phyloP scores from a whole-genome alignment of 2,797 vertebrate genomes.

The Hyperoplus lanceolatus region DNA sequence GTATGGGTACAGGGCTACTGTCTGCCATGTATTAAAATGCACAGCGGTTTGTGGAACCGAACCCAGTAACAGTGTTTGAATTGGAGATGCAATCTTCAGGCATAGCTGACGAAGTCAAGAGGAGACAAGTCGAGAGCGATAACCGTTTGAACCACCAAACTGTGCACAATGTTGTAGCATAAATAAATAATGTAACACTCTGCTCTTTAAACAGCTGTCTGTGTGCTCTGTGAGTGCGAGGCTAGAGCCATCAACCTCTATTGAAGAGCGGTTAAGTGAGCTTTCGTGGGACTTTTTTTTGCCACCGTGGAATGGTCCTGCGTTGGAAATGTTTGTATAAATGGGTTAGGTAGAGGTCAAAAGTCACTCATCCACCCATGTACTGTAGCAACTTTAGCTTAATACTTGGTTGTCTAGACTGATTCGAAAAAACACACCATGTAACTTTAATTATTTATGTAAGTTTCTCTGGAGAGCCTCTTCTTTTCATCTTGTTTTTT shows the following conservation, averaged over 20 bases:
- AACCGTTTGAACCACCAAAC: background rate
- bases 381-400: background rate
- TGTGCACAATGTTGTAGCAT: slow-evolving; percentile 16
- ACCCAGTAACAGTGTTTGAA: background rate
- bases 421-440: background rate
- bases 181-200: slow-evolving; percentile 38
- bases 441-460: background rate
- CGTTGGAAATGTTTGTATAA: slow-evolving; percentile 8
- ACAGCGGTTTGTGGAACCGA: background rate
- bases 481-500: background rate
- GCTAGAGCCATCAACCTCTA: slow-evolving; percentile 21
- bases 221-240: slow-evolving; percentile 10
- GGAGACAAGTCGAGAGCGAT: background rate
- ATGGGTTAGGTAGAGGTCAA: slow-evolving; percentile 23
- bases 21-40: background rate
- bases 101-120: background rate
- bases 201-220: slow-evolving; percentile 25
- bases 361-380: background rate
- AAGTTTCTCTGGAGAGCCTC: background rate
- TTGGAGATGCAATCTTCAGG: background rate
- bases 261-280: slow-evolving; percentile 5
- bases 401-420: background rate
- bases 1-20: background rate
- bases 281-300: background rate
- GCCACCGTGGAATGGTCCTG: no score